Evolutionary conservation across 2,113 vertebrate species (phyloP), one percentile per base, ranked within the genome.

Genomic region (Mus spicilegus): DNA sequence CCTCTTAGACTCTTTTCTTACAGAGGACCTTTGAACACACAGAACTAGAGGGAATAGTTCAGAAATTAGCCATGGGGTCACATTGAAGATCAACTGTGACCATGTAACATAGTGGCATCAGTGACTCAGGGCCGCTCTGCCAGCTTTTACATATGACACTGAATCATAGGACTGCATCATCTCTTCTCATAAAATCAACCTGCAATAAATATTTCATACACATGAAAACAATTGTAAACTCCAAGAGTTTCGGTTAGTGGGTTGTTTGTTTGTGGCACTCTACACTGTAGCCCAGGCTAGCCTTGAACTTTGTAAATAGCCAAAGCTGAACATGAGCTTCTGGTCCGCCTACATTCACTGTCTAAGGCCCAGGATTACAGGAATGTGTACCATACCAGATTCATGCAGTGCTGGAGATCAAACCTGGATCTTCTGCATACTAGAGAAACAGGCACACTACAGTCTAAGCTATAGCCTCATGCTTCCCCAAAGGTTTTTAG

Each of bases 181-280:
- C 46, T 95, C 80, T 80, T 93, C 30, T 81, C 87, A 77, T 30
- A 56, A 16, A 46, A 65, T 81, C 82, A 63, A 78, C 46, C 7
- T 80, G 75, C 51, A 69, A 67, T 61, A 28, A 76, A 67, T 80
- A 91, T 73, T 94, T 93, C 39, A 80, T 61, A 94, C 51, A 87
- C 81, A 95, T 75, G 24, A 81, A 91, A 94, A 78, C 67, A 88
- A 91, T 76, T 81, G 94, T n/a, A 87, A 94, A 36, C 46, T 76
- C 11, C 33, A 86, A 87, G 73, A 8, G 39, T 42, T 95, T 76
- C 76, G 12, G 81, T 42, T 63, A 14, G n/a, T 42, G 39, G 39
- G 42, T 86, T 67, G 42, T 49, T 86, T 67, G 42, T 49, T 36
- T 67, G 16, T 22, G 42, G 65, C 19, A 86, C 5, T 42, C 28